Conservation (phyloP, 2,113 vertebrate genomes). For the Halcyon malimbica region DNA sequence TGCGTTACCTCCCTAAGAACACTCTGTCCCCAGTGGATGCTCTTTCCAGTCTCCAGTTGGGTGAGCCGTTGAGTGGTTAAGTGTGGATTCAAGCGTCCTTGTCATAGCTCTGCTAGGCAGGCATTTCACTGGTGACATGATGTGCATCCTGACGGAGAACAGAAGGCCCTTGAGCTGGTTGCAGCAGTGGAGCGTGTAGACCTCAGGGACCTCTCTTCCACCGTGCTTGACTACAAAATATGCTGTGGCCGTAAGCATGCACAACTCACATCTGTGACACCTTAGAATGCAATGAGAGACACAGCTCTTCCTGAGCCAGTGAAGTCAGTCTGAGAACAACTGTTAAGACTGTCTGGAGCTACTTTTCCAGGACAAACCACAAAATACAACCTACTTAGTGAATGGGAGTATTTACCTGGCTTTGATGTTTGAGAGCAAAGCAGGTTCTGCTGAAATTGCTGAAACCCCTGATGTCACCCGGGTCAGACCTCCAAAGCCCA, state of each 20-base stretch:
- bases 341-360: background rate
- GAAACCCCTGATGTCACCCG: background rate
- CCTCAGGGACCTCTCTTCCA: background rate
- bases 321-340: background rate
- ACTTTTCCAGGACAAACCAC: background rate
- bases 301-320: background rate
- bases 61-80: background rate
- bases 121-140: background rate
- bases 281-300: background rate
- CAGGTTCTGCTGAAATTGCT: background rate
- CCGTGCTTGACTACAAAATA: background rate
- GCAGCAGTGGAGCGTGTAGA: background rate
- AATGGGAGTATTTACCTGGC: background rate
- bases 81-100: slow-evolving; percentile 8
- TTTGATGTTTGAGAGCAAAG: background rate
- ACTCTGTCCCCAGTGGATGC: background rate
- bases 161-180: background rate
- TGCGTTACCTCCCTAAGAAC: background rate
- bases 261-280: background rate
- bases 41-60: background rate
- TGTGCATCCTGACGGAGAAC: background rate
- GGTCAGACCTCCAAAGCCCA: background rate
- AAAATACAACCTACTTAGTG: background rate
- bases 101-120: background rate
- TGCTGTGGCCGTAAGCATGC: background rate